Conservation (phyloP, 1,140 invertebrate genomes). For the Procambarus virginalis region DNA sequence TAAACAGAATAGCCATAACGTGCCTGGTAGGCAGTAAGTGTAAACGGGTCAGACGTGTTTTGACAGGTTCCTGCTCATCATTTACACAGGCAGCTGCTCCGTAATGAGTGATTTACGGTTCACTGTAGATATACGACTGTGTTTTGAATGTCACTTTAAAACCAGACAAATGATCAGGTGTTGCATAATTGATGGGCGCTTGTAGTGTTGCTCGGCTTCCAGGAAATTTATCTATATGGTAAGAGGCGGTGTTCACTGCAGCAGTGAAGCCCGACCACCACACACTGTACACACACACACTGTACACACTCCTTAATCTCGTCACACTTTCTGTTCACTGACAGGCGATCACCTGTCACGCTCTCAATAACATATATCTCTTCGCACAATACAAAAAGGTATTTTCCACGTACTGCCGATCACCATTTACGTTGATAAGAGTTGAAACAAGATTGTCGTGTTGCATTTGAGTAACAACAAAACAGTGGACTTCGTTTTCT, state of each 20-base stretch:
- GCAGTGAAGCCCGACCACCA: conserved; percentile 3
- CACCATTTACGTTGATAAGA: neutral
- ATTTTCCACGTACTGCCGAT: neutral
- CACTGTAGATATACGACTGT: neutral
- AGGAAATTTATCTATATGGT: neutral
- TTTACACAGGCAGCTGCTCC: neutral
- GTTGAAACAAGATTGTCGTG: conserved; percentile 15
- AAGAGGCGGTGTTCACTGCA: neutral
- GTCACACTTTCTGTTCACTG: neutral
- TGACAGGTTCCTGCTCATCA: neutral
- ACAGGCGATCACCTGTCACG: neutral
- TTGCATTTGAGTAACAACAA: conserved; percentile 19
- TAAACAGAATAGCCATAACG: too few relatives aligned
- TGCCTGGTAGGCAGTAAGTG: too few relatives aligned
- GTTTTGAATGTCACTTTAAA: neutral
- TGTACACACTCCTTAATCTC: neutral
- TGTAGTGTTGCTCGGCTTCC: neutral
- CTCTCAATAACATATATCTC: neutral
- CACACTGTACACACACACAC: neutral
- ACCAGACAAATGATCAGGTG: neutral
- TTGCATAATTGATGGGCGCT: neutral
- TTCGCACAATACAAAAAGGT: neutral
- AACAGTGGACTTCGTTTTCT: conserved; percentile 59
- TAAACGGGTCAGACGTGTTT: neutral
- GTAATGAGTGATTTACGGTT: neutral